Base-by-base conservation (phyloP, 2,888 invertebrate genomes). In the Litoditis marina region DNA sequence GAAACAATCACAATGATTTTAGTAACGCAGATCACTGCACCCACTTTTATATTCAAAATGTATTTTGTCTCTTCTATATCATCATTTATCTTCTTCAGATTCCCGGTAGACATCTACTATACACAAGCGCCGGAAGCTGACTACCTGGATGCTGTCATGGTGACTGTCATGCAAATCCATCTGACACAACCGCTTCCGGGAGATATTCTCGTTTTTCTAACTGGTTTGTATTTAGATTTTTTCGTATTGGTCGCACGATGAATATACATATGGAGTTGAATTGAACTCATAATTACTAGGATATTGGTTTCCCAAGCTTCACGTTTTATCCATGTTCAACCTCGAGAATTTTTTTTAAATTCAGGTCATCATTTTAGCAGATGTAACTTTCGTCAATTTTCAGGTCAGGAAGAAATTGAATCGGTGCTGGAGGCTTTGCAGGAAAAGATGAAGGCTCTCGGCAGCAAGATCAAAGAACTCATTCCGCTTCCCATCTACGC, bases 81-180 rank as follows among this genome's bases (percentile, higher is more conserved):
- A n/a, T n/a, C n/a, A n/a, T n/a, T n/a, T n/a, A n/a, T n/a, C n/a
- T n/a, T 34, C 28, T 57, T 5, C 52, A 66, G 66, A 7, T 82
- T 79, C 62, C 95, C 96, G 1, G 98, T 99, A 0, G 92, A 98
- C 83, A 94, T 98, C 79, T 98, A 92, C 84, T 99, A 98, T 83
- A 98, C 98, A 0, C 94, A 94, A 49, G 95, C 96, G 0, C 98
- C 98, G 0, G 98, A 98, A 86, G 95, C 96, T 1, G 95, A 98
- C 86, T 98, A 96, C 84, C 90, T 98, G 52, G 95, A 98, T 84
- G 66, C 71, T 73, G 69, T 68, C 5, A 73, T 77, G 57, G 72
- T 80, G 13, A 78, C 95, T 0, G 89, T 98, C 32, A 86, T 98
- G 71, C 98, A 99, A 86, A 99, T 98, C 76, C 98, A 98, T 85